Conservation (phyloP, 2,113 vertebrate species). For the Tachycineta bicolor region DNA sequence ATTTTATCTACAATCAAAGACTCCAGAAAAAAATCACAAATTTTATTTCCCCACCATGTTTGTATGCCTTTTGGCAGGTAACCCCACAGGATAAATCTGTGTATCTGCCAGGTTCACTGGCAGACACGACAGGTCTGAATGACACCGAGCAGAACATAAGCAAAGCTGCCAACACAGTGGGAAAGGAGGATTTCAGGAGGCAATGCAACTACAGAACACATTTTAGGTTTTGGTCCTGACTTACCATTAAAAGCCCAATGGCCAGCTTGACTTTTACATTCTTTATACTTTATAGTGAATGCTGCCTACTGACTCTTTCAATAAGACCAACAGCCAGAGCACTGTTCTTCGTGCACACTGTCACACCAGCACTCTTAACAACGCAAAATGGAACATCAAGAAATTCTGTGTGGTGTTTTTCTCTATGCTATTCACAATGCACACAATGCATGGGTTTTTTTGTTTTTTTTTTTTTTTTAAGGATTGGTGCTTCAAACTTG, state of each 20-base stretch:
- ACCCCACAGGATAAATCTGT: neutral
- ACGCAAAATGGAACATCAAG: neutral
- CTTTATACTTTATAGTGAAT: neutral
- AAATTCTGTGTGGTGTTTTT: neutral
- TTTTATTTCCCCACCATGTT: accelerated
- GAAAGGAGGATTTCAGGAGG: neutral
- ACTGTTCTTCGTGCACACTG: accelerated
- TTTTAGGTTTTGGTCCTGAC: neutral
- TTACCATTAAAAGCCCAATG: neutral
- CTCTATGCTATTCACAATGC: neutral
- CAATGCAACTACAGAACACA: neutral
- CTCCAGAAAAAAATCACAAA: neutral
- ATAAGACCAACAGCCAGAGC: neutral
- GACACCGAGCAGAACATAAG: neutral
- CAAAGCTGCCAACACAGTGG: neutral
- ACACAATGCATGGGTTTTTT: too few relatives aligned
- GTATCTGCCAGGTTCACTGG: neutral
- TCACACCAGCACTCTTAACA: neutral
- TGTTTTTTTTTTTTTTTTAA: neutral
- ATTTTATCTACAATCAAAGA: neutral
- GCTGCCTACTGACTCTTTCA: neutral
- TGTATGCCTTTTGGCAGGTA: neutral
- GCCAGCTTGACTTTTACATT: neutral
- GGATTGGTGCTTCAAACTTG: neutral
- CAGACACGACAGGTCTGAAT: neutral